Base-by-base conservation (phyloP, 2,113 vertebrate genomes). In the Toxostoma redivivum region DNA sequence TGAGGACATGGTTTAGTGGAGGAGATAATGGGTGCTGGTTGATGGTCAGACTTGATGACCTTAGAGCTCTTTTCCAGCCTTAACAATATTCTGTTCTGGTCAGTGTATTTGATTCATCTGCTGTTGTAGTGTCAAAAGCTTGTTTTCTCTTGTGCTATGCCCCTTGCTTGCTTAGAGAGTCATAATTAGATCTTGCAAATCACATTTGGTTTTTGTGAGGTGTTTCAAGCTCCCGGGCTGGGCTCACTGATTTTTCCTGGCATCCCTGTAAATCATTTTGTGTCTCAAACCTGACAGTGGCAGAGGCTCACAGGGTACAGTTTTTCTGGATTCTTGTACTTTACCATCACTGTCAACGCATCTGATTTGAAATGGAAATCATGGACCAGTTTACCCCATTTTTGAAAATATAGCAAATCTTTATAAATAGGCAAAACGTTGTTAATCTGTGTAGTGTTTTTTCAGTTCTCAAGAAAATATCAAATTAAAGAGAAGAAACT, bases 101-200 rank as follows among this genome's bases (percentile, higher is more conserved):
- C 11, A 6, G 14, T 6, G 30, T 23, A 15, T 45, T 58, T 27
- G 48, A 2, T 54, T 69, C 11, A 9, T 17, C 47, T 53, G 2
- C 42, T 44, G 18, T 17, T 1, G 13, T 18, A 33, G 27, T 35
- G 48, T 40, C 69, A 64, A 25, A 77, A 58, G 7, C 25, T 31
- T 40, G 48, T 18, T 72, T n/a, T 27, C 38, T 66, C 61, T 64
- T 4, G 0, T 30, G 45, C 37, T 51, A 30, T 0, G 0, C 37
- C 47, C 22, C 21, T 42, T 50, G 58, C 7, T 38, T 9, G 5
- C 65, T 84, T 42, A 15, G 23, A 69, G 64, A 70, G 45, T 48
- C 45, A 12, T 25, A 37, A 40, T 57, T 53, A 51, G 45, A 16
- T 37, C 44, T 71, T 17, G 15, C 51, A 65, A 31, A 30, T 45